Base-by-base conservation (phyloP, 2,888 invertebrate genomes). In the Cerastis rubricosa region DNA sequence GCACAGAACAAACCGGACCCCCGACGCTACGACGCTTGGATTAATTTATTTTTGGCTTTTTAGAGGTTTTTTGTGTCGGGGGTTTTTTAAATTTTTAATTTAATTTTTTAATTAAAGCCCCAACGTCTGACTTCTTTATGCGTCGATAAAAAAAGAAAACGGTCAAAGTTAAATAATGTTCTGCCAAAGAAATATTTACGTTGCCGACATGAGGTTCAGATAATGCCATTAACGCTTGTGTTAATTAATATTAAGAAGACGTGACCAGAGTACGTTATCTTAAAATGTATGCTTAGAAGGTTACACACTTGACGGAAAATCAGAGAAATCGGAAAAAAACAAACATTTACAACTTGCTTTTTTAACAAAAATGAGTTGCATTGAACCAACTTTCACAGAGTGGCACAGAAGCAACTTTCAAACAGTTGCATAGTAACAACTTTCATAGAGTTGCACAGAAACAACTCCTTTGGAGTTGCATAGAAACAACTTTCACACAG, bases 231-330 rank as follows among this genome's bases (percentile, higher is more conserved):
- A 69, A 59, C 49, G 65, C 25, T 71, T 59, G 17, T 65, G 19
- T 54, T 82, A 85, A 85, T 82, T 78, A 85, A 72, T 70, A 77
- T 65, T 61, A 66, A 76, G 57, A 22, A 49, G 29, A 76, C 70
- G 68, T 74, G 78, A 65, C 22, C 22, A 19, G 74, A 69, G 40
- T 80, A 57, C 8, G 1, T 19, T 47, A 74, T 59, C 71, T 43
- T 45, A 19, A 71, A 43, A 67, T 14, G 14, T 49, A 19, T 51
- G 40, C 4, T 45, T 63, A 40, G 79, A 22, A 84, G 35, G 1
- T 25, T 69, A n/a, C 14, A 47, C 66, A 70, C 61, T 71, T 45
- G 17, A 17, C 12, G 4, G 43, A 12, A n/a, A 64, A 64, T 40
- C n/a, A 40, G 40, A 3, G n/a, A 3, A 59, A 29, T 19, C 6